Evolutionary conservation across 2,113 vertebrate species (phyloP), one percentile per base, ranked within the genome.

Genomic region (Micromys minutus): DNA sequence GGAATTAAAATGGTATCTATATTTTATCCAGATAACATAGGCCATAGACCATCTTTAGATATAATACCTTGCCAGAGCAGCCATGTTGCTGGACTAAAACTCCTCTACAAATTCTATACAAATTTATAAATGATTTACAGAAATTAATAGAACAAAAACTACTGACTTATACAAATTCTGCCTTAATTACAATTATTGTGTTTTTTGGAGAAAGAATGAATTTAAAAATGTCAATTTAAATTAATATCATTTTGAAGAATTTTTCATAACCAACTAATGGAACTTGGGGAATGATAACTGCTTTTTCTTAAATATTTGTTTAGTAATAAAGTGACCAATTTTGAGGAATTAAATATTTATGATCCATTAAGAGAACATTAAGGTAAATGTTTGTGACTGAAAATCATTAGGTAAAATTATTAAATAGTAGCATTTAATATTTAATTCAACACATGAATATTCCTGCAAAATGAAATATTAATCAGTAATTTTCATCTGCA

Each of bases 301-400:
- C 3, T 4, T 92, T 92, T 86, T 75, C n/a, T 89, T 29, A n/a
- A 75, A 47, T 71, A 13, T 83, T 90, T 21, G 45, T 83, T 81
- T 69, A 90, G 11, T 57, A 81, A 90, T 89, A 55, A 50, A 5
- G 4, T 55, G 36, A 69, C 11, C 57, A 7, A 1, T 55, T 63
- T 81, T 63, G 16, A 92, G 52, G 26, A 72, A 87, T 87, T 90
- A 83, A 93, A 79, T 81, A 81, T 90, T 94, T 90, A 63, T 34
- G 5, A 71, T 4, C 86, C 29, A 67, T 76, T 19, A 39, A 89
- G 22, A 26, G 15, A 52, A 63, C 10, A 81, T 47, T 72, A 45
- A 59, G 5, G 26, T 87, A 95, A 90, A 74, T 47, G 24, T 39
- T 29, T 89, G 94, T 75, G n/a, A 76, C 52, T 59, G 4, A 69